Evolutionary conservation across 2,888 invertebrate species (phyloP).

Genomic region (Choristoneura rosaceana): DNA sequence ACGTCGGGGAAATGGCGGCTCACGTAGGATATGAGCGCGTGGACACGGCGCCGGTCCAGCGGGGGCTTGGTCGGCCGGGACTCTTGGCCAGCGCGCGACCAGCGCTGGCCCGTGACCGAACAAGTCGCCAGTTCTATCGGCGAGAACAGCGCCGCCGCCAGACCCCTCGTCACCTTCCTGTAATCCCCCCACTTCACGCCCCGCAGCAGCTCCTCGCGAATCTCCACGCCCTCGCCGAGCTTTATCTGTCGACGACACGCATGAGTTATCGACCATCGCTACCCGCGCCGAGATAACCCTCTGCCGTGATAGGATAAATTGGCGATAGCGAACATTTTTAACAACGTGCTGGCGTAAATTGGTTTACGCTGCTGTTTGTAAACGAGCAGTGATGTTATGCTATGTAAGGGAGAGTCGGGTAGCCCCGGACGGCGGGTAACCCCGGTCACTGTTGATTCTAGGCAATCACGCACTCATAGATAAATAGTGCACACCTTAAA

Average conservation of each 20-base stretch:
- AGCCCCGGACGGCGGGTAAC: too few relatives aligned
- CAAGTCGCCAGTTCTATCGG: constrained; percentile 90
- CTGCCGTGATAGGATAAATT: constrained; percentile 26
- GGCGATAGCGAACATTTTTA: constrained; percentile 23
- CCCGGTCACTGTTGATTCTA: too few relatives aligned
- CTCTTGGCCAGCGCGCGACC: constrained; percentile 90
- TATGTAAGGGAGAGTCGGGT: too few relatives aligned
- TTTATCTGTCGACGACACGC: constrained; percentile 83
- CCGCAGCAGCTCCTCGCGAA: constrained; percentile 89
- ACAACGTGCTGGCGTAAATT: neutral
- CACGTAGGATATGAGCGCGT: constrained; percentile 91
- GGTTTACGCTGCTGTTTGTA: neutral
- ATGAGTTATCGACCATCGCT: constrained; percentile 5
- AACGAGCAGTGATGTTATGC: neutral
- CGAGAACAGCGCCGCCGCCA: constrained; percentile 90
- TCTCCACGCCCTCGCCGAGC: constrained; percentile 90
- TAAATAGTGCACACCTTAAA: too few relatives aligned
- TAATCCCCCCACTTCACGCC: constrained; percentile 92
- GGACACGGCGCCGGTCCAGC: constrained; percentile 89
- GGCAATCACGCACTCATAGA: too few relatives aligned
- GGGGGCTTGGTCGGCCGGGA: constrained; percentile 91
- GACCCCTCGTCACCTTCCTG: constrained; percentile 89
- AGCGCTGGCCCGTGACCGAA: constrained; percentile 91
- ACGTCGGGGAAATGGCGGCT: constrained; percentile 90
- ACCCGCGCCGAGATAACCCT: constrained; percentile 37